Percentiles rank a stretch among this genome's conserved stretches.
phyloP scores from a whole-genome alignment of 2,797 vertebrate genomes.

The Cirrhinus mrigala region DNA sequence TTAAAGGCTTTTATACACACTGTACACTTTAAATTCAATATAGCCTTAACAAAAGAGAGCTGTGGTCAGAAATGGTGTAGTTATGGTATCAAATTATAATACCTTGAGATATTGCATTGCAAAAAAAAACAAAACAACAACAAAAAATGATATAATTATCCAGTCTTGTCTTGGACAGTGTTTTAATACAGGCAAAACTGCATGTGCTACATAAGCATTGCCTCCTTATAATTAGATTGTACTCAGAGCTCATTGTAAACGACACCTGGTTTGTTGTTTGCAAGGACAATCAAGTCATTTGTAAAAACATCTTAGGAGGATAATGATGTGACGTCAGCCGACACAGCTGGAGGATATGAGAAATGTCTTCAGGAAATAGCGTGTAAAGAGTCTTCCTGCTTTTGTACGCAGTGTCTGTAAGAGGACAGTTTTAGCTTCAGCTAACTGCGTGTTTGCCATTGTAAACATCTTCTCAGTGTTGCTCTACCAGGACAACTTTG shows the following conservation, averaged over 20 bases:
- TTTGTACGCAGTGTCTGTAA: conserved; percentile 11
- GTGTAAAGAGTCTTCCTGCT: conserved; percentile 12
- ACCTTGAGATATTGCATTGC: not conserved
- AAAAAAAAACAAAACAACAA: not conserved
- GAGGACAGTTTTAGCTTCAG: not conserved
- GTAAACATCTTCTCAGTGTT: not conserved
- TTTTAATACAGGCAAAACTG: not conserved
- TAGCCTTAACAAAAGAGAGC: not conserved
- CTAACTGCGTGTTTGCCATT: not conserved
- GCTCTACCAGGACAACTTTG: not conserved
- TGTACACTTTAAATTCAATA: not conserved
- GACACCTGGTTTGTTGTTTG: not conserved
- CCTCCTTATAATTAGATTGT: not conserved
- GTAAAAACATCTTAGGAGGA: not conserved
- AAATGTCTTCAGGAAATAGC: conserved; percentile 22
- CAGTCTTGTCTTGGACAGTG: too few species aligned
- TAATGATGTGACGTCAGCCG: conserved; percentile 2
- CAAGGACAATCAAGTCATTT: not conserved
- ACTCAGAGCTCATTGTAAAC: not conserved
- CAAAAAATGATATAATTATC: too few species aligned
- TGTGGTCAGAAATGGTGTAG: not conserved
- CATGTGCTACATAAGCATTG: not conserved
- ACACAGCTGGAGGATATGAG: conserved; percentile 23
- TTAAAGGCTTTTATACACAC: not conserved
- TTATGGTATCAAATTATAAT: not conserved